Conservation (phyloP, 2,888 invertebrate species). For the Vannuccia rotundouncinata region DNA sequence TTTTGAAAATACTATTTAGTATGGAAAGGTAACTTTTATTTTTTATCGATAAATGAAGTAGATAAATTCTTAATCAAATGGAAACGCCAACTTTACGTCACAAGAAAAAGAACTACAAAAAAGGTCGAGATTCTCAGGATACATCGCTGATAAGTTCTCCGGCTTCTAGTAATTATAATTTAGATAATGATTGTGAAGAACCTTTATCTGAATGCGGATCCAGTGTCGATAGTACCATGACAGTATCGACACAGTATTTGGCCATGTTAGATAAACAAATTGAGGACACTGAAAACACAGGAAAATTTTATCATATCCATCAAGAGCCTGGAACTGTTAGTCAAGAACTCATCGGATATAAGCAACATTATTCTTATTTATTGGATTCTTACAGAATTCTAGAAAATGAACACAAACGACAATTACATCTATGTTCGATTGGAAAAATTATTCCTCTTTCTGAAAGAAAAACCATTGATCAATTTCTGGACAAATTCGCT, state of each 20-base stretch:
- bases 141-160: not conserved
- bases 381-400: not conserved
- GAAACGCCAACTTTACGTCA: too few relatives aligned
- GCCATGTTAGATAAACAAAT: conserved; percentile 20
- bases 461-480: conserved; percentile 18
- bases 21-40: too few relatives aligned
- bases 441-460: conserved; percentile 5
- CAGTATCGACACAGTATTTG: conserved; percentile 12
- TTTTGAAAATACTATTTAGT: too few relatives aligned
- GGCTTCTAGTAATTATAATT: not conserved
- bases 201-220: conserved; percentile 33
- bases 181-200: conserved; percentile 22
- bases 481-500: conserved; percentile 14
- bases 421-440: not conserved
- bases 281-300: conserved; percentile 3
- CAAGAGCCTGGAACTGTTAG: not conserved
- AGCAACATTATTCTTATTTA: not conserved
- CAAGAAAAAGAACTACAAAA: too few relatives aligned
- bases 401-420: not conserved
- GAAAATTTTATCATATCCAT: not conserved
- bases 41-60: too few relatives aligned
- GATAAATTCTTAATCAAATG: too few relatives aligned
- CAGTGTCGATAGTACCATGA: conserved; percentile 23
- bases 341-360: not conserved
- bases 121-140: not conserved